Evolutionary conservation across 2,113 vertebrate genomes (phyloP).

Genomic region (Chelonoidis abingdonii): DNA sequence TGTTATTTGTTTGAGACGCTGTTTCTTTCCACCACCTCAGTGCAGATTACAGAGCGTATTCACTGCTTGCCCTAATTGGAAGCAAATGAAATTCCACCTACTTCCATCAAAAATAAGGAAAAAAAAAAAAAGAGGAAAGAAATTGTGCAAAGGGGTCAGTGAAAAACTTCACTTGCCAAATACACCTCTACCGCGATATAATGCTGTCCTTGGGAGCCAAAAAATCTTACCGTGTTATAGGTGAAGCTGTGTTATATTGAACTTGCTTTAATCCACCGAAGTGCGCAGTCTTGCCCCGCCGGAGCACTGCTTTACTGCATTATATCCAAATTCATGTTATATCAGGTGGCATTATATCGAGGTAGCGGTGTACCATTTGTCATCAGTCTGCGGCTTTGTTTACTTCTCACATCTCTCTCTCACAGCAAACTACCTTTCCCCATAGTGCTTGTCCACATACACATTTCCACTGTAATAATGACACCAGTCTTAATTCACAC

Average conservation of each 20-base stretch:
- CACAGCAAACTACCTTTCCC: not conserved
- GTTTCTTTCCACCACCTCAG: not conserved
- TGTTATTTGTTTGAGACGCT: not conserved
- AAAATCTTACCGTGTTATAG: no score
- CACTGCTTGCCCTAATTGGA: not conserved
- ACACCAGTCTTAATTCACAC: constrained; percentile 32
- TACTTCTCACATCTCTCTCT: not conserved
- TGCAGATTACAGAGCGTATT: not conserved
- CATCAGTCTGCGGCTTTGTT: not conserved
- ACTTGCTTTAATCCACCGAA: no score
- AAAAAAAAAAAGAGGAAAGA: not conserved
- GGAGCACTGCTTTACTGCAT: no score
- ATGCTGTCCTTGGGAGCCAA: no score
- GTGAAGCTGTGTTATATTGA: no score
- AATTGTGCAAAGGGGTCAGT: not conserved
- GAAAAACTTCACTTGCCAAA: not conserved
- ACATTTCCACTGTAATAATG: constrained; percentile 29
- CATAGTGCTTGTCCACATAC: not conserved
- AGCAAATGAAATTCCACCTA: not conserved
- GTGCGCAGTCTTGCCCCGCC: no score
- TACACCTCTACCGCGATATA: no score
- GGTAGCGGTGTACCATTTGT: not conserved
- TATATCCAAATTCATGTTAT: no score
- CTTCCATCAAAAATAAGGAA: not conserved
- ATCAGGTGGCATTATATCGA: no score